These are phyloP conservation scores for Eurytoma californica DNA, from an alignment of 2,888 invertebrate genomes.

Conservation along the genomic window DNA sequence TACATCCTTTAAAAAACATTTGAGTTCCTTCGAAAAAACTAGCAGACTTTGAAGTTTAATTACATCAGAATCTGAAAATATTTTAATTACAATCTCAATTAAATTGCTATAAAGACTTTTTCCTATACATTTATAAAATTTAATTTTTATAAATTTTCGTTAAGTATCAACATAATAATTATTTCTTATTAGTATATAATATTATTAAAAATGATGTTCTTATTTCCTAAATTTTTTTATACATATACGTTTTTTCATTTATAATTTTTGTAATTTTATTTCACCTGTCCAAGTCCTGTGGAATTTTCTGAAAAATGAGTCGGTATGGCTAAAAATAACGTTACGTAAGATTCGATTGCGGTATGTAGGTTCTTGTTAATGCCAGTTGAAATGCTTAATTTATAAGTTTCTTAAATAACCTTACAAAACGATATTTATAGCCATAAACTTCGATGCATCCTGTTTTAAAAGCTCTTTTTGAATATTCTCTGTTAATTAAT, in stretches of 20 bases:
- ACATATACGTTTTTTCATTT: not conserved
- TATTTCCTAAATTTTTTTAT: constrained; percentile 33
- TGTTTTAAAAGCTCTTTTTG: constrained; percentile 9
- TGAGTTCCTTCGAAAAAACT: no score
- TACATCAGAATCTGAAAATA: not conserved
- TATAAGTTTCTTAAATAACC: not conserved
- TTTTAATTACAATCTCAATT: not conserved
- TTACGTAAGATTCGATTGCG: constrained; percentile 27
- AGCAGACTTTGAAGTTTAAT: no score
- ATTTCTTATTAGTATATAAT: constrained; percentile 20
- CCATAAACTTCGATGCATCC: constrained; percentile 15
- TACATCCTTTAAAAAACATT: no score
- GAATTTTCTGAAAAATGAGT: constrained; percentile 57
- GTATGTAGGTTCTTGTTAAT: not conserved
- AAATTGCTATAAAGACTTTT: not conserved
- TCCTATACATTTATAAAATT: not conserved
- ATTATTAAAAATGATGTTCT: constrained; percentile 9
- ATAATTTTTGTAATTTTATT: constrained; percentile 13
- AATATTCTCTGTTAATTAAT: constrained; percentile 27
- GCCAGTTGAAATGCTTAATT: not conserved
- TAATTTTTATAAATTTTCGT: constrained; percentile 2
- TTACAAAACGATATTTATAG: constrained; percentile 33
- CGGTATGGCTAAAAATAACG: constrained; percentile 7
- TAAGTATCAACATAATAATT: not conserved
- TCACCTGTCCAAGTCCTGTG: constrained; percentile 50